These are phyloP conservation scores for Neopipo cinnamomea DNA, from an alignment of 2,113 vertebrate species.

Conservation along the genomic window DNA sequence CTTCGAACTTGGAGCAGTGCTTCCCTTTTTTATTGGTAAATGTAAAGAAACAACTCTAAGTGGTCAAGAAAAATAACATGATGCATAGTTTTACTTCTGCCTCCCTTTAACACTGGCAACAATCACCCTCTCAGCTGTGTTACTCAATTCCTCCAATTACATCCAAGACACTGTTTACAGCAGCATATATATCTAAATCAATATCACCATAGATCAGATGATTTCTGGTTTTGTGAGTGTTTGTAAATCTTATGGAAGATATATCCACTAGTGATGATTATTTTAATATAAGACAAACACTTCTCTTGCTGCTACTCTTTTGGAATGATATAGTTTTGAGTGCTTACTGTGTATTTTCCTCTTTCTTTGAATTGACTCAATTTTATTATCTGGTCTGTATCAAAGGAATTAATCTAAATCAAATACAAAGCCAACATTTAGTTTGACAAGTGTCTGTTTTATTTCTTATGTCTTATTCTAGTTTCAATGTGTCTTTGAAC, in stretches of 20 bases:
- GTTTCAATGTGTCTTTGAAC: not conserved
- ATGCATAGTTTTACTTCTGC: not conserved
- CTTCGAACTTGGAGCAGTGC: not conserved
- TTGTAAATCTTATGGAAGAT: not conserved
- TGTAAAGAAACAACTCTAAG: not conserved
- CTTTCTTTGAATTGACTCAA: not conserved
- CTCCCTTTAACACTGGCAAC: not conserved
- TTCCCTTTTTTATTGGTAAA: not conserved
- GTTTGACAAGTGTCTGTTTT: conserved; percentile 23
- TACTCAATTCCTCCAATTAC: not conserved
- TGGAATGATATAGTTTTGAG: not conserved
- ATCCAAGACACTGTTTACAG: not conserved
- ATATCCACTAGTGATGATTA: not conserved
- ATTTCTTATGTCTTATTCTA: conserved; percentile 1
- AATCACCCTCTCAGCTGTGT: not conserved
- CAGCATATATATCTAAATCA: not conserved
- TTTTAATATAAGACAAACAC: not conserved
- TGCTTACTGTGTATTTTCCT: not conserved
- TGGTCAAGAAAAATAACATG: not conserved
- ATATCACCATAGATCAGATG: not conserved
- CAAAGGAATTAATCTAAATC: not conserved
- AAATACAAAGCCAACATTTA: conserved; percentile 11
- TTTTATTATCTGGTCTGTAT: not conserved
- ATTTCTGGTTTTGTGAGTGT: not conserved
- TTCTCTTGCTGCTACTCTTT: not conserved